Conservation (phyloP, 2,797 vertebrate genomes). For the Picus viridis region DNA sequence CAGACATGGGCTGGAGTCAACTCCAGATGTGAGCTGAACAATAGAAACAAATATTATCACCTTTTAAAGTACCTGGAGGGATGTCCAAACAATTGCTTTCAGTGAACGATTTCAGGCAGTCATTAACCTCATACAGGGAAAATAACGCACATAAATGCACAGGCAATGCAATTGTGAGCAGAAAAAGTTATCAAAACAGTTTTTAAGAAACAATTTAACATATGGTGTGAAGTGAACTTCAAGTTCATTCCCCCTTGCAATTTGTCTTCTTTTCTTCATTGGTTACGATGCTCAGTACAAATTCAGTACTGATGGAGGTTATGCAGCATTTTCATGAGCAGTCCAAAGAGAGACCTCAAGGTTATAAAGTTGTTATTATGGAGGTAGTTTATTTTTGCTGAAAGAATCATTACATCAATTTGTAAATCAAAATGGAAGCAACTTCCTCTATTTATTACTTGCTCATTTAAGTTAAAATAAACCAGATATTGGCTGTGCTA, state of each 20-base stretch:
- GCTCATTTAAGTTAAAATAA: neutral
- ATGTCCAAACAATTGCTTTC: neutral
- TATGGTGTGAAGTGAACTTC: neutral
- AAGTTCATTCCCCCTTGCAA: neutral
- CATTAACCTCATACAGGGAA: neutral
- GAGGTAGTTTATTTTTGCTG: neutral
- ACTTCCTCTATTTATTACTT: neutral
- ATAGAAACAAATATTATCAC: neutral
- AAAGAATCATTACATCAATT: neutral
- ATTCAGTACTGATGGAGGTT: neutral
- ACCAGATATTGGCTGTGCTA: neutral
- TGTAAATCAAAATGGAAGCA: neutral
- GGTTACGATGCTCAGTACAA: neutral
- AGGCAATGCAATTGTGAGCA: neutral
- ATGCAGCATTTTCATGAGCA: neutral
- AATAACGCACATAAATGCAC: neutral
- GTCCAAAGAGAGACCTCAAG: neutral
- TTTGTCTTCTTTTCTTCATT: neutral
- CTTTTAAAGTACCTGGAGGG: neutral
- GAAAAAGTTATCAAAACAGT: neutral
- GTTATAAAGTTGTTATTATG: neutral
- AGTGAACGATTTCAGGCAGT: neutral
- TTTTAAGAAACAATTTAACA: neutral
- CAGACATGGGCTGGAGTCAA: neutral
- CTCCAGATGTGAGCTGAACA: conserved; percentile 4